Percentiles rank a stretch among this genome's conserved stretches.
phyloP scores from a whole-genome alignment of 1,140 invertebrate genomes.

The Zeugodacus cucurbitae region DNA sequence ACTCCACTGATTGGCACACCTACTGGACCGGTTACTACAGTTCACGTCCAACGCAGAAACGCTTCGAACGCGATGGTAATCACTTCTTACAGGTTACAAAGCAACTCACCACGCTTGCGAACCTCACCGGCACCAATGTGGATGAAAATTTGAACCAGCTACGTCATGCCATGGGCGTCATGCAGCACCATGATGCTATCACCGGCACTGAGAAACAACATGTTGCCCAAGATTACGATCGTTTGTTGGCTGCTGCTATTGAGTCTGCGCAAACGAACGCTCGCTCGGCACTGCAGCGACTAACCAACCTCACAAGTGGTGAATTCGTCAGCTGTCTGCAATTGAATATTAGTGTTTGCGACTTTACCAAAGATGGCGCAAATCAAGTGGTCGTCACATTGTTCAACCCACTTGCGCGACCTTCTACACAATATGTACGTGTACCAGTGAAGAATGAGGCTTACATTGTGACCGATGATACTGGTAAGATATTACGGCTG shows the following conservation, averaged over 20 bases:
- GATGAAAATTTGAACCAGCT: slow-evolving; percentile 63
- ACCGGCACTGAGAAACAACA: slow-evolving; percentile 93
- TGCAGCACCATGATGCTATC: slow-evolving; percentile 93
- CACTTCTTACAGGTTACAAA: slow-evolving; percentile 81
- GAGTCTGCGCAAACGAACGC: slow-evolving; percentile 44
- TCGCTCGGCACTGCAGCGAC: slow-evolving; percentile 20
- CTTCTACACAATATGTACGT: slow-evolving; percentile 73
- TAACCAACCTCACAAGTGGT: slow-evolving; percentile 43
- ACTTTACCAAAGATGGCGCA: slow-evolving; percentile 71
- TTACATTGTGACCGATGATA: slow-evolving; percentile 40
- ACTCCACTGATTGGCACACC: slow-evolving; percentile 82
- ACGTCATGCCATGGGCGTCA: slow-evolving; percentile 77
- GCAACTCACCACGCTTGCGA: slow-evolving; percentile 67
- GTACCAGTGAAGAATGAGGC: slow-evolving; percentile 69
- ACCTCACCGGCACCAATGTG: slow-evolving; percentile 41
- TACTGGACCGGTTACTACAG: slow-evolving; percentile 98
- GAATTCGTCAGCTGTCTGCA: slow-evolving; percentile 71
- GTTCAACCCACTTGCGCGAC: slow-evolving; percentile 84
- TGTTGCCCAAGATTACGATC: slow-evolving; percentile 87
- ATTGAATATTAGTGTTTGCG: slow-evolving; percentile 75
- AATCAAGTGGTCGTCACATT: slow-evolving; percentile 76
- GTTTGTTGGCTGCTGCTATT: slow-evolving; percentile 50
- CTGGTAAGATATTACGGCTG: not conserved
- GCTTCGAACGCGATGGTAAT: slow-evolving; percentile 81
- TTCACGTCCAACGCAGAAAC: slow-evolving; percentile 86